Conservation (phyloP, 2,797 vertebrate genomes). For the Lindbergichthys nudifrons region DNA sequence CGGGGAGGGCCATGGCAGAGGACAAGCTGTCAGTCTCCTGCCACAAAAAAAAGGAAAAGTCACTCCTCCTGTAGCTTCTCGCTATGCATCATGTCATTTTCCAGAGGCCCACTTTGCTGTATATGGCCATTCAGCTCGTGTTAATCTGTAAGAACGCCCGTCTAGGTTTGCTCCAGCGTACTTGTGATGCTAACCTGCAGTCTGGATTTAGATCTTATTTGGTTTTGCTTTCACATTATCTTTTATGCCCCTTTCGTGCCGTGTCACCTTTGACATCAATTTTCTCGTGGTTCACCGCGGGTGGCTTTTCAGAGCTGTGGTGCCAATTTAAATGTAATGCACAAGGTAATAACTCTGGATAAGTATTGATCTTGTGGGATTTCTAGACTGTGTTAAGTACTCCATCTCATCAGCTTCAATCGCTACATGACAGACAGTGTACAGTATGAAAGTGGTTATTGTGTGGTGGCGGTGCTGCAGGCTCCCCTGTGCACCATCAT, state of each 20-base stretch:
- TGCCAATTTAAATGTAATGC: slow-evolving; percentile 72
- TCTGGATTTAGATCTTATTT: slow-evolving; percentile 44
- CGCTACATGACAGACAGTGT: slow-evolving; percentile 54
- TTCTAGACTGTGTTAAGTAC: slow-evolving; percentile 67
- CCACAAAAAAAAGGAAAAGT: slow-evolving; percentile 48
- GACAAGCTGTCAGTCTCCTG: slow-evolving; percentile 76
- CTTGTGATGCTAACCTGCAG: slow-evolving; percentile 42
- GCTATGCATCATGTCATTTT: slow-evolving; percentile 55
- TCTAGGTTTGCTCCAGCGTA: slow-evolving; percentile 4
- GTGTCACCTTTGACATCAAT: slow-evolving; percentile 77
- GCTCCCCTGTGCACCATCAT: slow-evolving; percentile 13
- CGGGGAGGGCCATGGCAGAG: slow-evolving; percentile 56
- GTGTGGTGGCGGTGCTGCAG: slow-evolving; percentile 6
- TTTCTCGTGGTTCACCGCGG: slow-evolving; percentile 52
- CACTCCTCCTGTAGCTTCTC: slow-evolving; percentile 43
- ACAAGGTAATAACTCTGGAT: slow-evolving; percentile 69
- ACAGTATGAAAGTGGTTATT: slow-evolving; percentile 27
- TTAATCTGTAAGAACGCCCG: slow-evolving; percentile 42
- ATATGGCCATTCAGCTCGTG: slow-evolving; percentile 16
- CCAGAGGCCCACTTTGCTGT: slow-evolving; percentile 22
- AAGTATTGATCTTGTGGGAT: slow-evolving; percentile 75
- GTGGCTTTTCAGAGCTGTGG: slow-evolving; percentile 47
- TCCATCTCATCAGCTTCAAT: slow-evolving; percentile 61
- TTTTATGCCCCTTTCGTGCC: slow-evolving; percentile 53
- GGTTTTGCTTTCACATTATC: slow-evolving; percentile 63